These are phyloP conservation scores for Caenorhabditis angaria DNA, from an alignment of 2,888 invertebrate species.

Conservation along the genomic window DNA sequence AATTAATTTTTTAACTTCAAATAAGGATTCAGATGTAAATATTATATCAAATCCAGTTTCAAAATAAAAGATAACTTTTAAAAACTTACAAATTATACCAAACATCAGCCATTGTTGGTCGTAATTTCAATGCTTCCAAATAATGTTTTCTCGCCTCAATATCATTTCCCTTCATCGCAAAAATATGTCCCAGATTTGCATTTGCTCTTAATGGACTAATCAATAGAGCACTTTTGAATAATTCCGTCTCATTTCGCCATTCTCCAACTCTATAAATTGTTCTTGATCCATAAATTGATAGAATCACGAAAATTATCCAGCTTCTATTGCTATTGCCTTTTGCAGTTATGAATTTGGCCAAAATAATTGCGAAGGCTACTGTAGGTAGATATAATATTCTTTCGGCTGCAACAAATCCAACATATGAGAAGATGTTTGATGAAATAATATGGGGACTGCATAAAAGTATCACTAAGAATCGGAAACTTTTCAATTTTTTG, in stretches of 20 bases:
- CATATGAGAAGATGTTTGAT: slow-evolving; percentile 94
- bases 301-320: slow-evolving; percentile 66
- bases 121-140: slow-evolving; percentile 86
- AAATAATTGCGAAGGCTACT: slow-evolving; percentile 89
- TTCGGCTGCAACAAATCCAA: slow-evolving; percentile 97
- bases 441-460: slow-evolving; percentile 72
- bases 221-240: slow-evolving; percentile 88
- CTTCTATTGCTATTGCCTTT: slow-evolving; percentile 78
- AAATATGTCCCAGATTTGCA: slow-evolving; percentile 94
- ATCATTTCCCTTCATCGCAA: slow-evolving; percentile 86
- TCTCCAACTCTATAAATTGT: slow-evolving; percentile 47
- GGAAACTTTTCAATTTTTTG: not conserved
- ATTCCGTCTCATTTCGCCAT: slow-evolving; percentile 67
- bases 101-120: slow-evolving; percentile 97
- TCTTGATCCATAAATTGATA: slow-evolving; percentile 26
- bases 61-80: slow-evolving; percentile 79
- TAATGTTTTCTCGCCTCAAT: slow-evolving; percentile 91
- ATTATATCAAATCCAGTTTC: slow-evolving; percentile 80
- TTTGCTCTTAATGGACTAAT: slow-evolving; percentile 91
- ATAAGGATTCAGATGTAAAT: no score
- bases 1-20: no score
- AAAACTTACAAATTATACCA: slow-evolving; percentile 93
- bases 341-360: slow-evolving; percentile 79
- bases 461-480: slow-evolving; percentile 13
- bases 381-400: slow-evolving; percentile 93